These are phyloP conservation scores for Pituophis catenifer DNA, from an alignment of 2,113 vertebrate species.

Conservation along the genomic window DNA sequence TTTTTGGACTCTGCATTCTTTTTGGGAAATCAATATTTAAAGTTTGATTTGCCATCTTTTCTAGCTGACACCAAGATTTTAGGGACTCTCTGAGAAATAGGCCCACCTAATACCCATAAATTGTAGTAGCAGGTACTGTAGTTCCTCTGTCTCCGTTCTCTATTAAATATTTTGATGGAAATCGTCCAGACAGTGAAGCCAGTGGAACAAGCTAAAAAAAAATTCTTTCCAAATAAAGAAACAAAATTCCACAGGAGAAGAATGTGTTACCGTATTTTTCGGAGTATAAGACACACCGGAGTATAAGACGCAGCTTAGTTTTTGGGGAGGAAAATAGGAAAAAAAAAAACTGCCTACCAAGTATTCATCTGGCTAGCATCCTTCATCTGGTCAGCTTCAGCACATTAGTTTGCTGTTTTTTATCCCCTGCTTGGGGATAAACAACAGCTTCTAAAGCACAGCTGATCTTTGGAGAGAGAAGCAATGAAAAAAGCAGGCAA, in stretches of 20 bases:
- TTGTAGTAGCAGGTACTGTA: not conserved
- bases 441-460: too few relatives aligned
- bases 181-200: not conserved
- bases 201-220: not conserved
- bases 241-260: not conserved
- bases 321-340: too few relatives aligned
- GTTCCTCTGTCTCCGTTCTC: not conserved
- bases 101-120: not conserved
- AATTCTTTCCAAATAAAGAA: not conserved
- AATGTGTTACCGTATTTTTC: not conserved
- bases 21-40: not conserved
- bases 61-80: not conserved
- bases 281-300: too few relatives aligned
- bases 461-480: too few relatives aligned
- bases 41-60: constrained; percentile 4
- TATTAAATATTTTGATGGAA: not conserved
- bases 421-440: too few relatives aligned
- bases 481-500: too few relatives aligned
- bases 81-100: too few relatives aligned
- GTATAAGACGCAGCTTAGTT: too few relatives aligned
- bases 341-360: too few relatives aligned
- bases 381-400: too few relatives aligned
- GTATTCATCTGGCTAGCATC: too few relatives aligned
- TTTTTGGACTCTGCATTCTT: not conserved
- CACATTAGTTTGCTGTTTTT: too few relatives aligned